phyloP scores from a whole-genome alignment of 1,140 invertebrate species.

The Ostrea denselamellosa region DNA sequence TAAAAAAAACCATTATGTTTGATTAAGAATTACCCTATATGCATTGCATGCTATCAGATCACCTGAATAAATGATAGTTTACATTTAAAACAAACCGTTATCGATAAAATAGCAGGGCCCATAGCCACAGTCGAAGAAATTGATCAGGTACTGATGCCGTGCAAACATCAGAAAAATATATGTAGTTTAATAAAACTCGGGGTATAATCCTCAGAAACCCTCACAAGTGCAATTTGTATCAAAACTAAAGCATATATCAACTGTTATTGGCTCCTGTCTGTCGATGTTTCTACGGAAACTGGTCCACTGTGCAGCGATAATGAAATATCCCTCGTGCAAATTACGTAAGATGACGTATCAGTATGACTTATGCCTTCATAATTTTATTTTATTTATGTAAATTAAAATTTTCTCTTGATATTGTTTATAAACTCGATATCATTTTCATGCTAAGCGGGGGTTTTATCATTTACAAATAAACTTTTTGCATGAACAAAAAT shows the following conservation, averaged over 20 bases:
- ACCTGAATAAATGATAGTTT: too few relatives aligned
- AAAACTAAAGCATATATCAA: background rate
- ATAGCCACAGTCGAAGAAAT: background rate
- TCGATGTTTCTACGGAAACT: background rate
- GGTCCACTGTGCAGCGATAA: background rate
- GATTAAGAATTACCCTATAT: too few relatives aligned
- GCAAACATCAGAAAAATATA: background rate
- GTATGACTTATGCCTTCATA: background rate
- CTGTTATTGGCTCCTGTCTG: background rate
- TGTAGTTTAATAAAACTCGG: background rate
- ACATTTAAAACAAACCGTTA: background rate
- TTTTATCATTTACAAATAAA: too few relatives aligned
- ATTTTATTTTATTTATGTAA: background rate
- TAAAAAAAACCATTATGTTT: too few relatives aligned
- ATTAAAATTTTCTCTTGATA: too few relatives aligned
- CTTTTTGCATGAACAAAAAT: too few relatives aligned
- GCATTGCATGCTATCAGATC: too few relatives aligned
- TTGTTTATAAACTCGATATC: too few relatives aligned
- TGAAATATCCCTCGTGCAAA: background rate
- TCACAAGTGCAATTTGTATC: background rate
- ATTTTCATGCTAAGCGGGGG: too few relatives aligned
- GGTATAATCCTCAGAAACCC: background rate
- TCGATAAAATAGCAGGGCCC: background rate
- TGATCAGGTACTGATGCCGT: background rate
- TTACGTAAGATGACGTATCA: background rate